These are phyloP conservation scores for Orthosia incerta DNA, from an alignment of 2,888 invertebrate species.

Conservation along the genomic window DNA sequence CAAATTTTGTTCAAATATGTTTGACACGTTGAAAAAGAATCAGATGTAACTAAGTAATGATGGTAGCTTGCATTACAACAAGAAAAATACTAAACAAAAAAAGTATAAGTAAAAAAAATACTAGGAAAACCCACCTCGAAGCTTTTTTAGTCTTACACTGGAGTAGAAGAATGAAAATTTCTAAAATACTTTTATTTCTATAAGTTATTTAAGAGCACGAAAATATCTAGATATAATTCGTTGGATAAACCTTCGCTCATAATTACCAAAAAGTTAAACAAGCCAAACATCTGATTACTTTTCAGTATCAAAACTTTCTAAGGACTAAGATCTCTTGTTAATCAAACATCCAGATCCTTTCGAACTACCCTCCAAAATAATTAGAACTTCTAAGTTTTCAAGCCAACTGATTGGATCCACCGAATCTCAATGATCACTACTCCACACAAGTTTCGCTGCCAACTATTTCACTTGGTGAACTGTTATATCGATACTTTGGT, in stretches of 20 bases:
- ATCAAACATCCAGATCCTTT: conserved; percentile 35
- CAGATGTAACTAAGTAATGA: too few relatives aligned
- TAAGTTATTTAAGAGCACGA: too few relatives aligned
- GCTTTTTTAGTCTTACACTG: too few relatives aligned
- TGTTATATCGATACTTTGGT: conserved; percentile 47
- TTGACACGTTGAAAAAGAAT: too few relatives aligned
- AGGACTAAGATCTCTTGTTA: conserved; percentile 13
- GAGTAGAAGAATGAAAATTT: not conserved
- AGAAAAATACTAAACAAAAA: too few relatives aligned
- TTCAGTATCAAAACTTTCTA: not conserved
- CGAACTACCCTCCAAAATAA: conserved; percentile 38
- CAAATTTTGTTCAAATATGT: too few relatives aligned
- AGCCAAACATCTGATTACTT: not conserved
- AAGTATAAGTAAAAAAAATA: too few relatives aligned
- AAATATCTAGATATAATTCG: too few relatives aligned
- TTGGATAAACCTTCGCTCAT: not conserved
- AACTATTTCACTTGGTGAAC: conserved; percentile 54
- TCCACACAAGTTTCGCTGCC: conserved; percentile 56
- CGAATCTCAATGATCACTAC: conserved; percentile 42
- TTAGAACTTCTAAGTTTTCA: conserved; percentile 41
- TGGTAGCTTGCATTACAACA: too few relatives aligned
- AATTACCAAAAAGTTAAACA: too few relatives aligned
- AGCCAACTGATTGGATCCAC: conserved; percentile 44
- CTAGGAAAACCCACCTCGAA: not conserved
- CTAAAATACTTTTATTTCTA: not conserved